Base-by-base conservation (phyloP, 1,140 invertebrate genomes). In the Bombyx mandarina region DNA sequence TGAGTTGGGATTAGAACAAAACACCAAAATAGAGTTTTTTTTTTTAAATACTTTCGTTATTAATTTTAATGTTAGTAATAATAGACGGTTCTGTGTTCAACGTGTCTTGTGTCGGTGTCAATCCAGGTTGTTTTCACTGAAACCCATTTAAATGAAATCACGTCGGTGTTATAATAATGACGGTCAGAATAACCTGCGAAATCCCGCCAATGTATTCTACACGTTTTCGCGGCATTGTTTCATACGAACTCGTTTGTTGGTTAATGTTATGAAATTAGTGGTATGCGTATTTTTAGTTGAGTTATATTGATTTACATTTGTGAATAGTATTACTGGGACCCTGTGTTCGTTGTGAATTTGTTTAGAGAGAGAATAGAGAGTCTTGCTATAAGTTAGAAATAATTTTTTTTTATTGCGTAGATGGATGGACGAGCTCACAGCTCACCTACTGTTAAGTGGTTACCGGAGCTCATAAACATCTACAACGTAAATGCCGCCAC, bases 91-190 rank as follows among this genome's bases (percentile, higher is more conserved):
- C 26, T 35, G 26, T 35, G 26, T 35, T 35, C 45, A 4, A 46
- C 8, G 6, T 46, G 45, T 46, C 8, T 46, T 8, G 8, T 8
- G n/a, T 46, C 45, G 8, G n/a, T 12, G 45, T 46, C 8, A 8
- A 9, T 46, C 8, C 45, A 46, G n/a, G 45, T 7, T 46, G 45
- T 8, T 62, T 58, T 56, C 57, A 58, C 42, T 53, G 45, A 62
- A 60, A 62, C 49, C 56, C 54, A 49, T 58, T 54, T 48, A 48
- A 46, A 46, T 42, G 35, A 44, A 43, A 54, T 62, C 22, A 56
- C 54, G 54, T 48, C 12, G n/a, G 57, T n/a, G 22, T 54, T 50
- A 62, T 46, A 48, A 62, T 62, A 58, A 62, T 52, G 44, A 54
- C 46, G 47, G 51, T 57, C 52, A 47, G 48, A 57, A 56, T 45